phyloP scores from a whole-genome alignment of 2,113 vertebrate genomes.

The Cephalopholis sonnerati region DNA sequence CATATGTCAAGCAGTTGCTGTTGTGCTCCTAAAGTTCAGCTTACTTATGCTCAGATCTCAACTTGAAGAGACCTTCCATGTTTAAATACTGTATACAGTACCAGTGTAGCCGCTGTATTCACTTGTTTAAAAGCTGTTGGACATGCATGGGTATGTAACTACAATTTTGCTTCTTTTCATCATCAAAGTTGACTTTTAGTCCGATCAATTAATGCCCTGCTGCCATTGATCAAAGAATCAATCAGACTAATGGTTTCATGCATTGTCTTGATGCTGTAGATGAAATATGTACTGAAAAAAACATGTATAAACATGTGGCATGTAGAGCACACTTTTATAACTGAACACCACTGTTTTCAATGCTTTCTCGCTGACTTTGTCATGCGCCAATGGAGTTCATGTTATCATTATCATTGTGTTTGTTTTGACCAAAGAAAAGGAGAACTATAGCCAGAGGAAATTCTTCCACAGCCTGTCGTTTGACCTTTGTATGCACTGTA shows the following conservation, averaged over 20 bases:
- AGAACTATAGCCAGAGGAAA: constrained; percentile 30
- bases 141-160: neutral
- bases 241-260: neutral
- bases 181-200: neutral
- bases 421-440: constrained; percentile 7
- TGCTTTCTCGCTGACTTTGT: neutral
- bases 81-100: neutral
- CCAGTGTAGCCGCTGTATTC: neutral
- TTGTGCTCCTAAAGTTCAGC: constrained; percentile 1
- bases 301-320: neutral
- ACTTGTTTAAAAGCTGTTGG: neutral
- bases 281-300: neutral
- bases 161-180: neutral
- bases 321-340: neutral
- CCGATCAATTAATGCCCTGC: neutral
- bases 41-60: neutral
- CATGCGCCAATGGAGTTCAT: neutral
- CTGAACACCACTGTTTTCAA: neutral
- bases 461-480: constrained; percentile 5
- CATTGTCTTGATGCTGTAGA: neutral
- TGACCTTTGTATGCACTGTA: constrained; percentile 49
- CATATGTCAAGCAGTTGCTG: constrained; percentile 34
- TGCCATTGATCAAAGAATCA: neutral
- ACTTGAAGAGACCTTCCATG: neutral
- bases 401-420: neutral